A percentile compares a stretch with the other conserved stretches of the same genome.
These are phyloP conservation scores for Amniataba percoides DNA, from an alignment of 2,797 vertebrate species.

Conservation along the genomic window DNA sequence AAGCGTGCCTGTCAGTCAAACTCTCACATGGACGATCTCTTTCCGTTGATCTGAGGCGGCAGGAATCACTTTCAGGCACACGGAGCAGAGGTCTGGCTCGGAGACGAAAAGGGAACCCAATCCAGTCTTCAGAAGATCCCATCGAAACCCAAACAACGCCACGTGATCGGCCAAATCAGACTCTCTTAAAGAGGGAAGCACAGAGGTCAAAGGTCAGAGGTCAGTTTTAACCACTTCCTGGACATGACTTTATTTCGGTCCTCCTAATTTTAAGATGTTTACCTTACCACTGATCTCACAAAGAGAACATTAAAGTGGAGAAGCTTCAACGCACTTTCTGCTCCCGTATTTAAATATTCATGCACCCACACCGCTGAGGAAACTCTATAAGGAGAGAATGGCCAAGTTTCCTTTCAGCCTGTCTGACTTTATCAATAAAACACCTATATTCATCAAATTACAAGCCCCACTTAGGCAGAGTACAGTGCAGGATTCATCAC, in stretches of 20 bases:
- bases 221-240: not conserved
- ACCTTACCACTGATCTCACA: not conserved
- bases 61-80: conserved; percentile 53
- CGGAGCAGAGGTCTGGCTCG: conserved; percentile 5
- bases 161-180: not conserved
- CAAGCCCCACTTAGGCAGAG: conserved; percentile 20
- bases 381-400: conserved; percentile 59
- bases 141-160: too few species aligned
- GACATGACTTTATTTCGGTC: not conserved
- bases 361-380: conserved; percentile 38
- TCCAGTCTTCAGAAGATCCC: not conserved
- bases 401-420: conserved; percentile 44
- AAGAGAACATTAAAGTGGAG: not conserved
- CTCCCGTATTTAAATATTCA: conserved; percentile 63
- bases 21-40: conserved; percentile 32
- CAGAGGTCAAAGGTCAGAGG: not conserved
- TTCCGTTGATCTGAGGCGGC: conserved; percentile 31
- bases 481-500: not conserved
- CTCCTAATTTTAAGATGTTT: not conserved
- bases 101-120: conserved; percentile 56
- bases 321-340: conserved; percentile 12
- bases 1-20: conserved; percentile 41
- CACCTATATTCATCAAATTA: conserved; percentile 63
- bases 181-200: conserved; percentile 8
- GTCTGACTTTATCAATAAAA: conserved; percentile 56